Evolutionary conservation across 2,113 vertebrate species (phyloP).

Genomic region (Hippocampus abdominalis): DNA sequence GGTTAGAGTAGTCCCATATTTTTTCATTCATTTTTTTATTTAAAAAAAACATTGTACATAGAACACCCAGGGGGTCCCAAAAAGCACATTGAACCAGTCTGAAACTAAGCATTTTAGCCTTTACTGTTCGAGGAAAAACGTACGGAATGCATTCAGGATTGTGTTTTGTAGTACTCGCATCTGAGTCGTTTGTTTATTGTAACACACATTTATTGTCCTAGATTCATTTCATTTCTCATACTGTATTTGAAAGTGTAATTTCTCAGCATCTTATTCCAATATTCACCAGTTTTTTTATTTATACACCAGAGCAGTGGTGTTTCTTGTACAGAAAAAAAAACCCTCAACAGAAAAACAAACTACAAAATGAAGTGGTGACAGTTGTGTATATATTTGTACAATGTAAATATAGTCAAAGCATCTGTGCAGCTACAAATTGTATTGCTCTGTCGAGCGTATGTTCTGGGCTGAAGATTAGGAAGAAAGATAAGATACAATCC

Average conservation of each 20-base stretch:
- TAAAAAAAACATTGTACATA: neutral
- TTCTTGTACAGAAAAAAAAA: neutral
- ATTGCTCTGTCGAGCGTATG: conserved; percentile 13
- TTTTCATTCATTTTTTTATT: neutral
- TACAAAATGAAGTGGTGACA: neutral
- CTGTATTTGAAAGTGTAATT: neutral
- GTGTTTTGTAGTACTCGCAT: neutral
- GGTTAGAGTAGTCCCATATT: conserved; percentile 35
- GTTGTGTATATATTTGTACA: no score
- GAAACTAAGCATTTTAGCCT: no score
- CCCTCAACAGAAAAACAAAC: neutral
- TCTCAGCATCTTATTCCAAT: neutral
- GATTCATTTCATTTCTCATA: neutral
- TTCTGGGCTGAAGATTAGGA: conserved; percentile 35
- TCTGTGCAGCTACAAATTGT: neutral
- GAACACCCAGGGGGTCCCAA: neutral
- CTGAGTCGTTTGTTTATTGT: neutral
- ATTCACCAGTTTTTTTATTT: neutral
- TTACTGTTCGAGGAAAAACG: no score
- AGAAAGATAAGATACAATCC: conserved; percentile 22
- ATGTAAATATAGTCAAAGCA: no score
- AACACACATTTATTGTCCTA: neutral
- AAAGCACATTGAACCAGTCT: neutral
- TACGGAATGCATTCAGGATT: neutral
- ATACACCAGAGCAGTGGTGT: neutral